Conservation (phyloP, 2,888 invertebrate species). For the Spialia ferax region DNA sequence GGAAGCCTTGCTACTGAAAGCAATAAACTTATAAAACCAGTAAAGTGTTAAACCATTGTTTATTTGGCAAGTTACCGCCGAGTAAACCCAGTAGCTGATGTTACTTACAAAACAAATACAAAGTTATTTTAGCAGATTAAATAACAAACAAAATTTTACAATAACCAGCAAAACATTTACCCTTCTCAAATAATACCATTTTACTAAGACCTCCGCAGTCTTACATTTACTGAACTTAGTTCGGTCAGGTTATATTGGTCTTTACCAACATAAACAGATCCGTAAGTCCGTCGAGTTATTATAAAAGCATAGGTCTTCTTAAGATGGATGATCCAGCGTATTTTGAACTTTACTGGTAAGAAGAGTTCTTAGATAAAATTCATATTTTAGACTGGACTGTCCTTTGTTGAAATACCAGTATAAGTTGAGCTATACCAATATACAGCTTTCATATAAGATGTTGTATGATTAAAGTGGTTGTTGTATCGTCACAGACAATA, state of each 20-base stretch:
- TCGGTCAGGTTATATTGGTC: background rate
- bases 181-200: conserved; percentile 43
- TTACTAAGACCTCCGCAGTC: conserved; percentile 16
- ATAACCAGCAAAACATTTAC: conserved; percentile 45
- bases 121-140: conserved; percentile 51
- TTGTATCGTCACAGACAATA: conserved; percentile 40
- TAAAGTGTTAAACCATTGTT: conserved; percentile 5
- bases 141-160: conserved; percentile 54
- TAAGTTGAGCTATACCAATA: conserved; percentile 5
- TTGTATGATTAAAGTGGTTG: conserved; percentile 8
- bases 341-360: conserved; percentile 10
- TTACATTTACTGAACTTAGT: background rate
- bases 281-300: background rate
- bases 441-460: background rate
- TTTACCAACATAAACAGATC: background rate
- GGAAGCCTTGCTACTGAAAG: background rate
- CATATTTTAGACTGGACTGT: conserved; percentile 7
- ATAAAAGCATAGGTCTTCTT: conserved; percentile 16
- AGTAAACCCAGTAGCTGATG: conserved; percentile 44
- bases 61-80: background rate
- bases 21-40: background rate
- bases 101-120: conserved; percentile 42
- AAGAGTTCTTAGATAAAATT: background rate
- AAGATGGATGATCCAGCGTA: background rate
- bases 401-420: background rate